Percentiles rank a stretch among this genome's conserved stretches.
phyloP scores from a whole-genome alignment of 2,888 invertebrate species.

The Hirtodrosophila confusa region DNA sequence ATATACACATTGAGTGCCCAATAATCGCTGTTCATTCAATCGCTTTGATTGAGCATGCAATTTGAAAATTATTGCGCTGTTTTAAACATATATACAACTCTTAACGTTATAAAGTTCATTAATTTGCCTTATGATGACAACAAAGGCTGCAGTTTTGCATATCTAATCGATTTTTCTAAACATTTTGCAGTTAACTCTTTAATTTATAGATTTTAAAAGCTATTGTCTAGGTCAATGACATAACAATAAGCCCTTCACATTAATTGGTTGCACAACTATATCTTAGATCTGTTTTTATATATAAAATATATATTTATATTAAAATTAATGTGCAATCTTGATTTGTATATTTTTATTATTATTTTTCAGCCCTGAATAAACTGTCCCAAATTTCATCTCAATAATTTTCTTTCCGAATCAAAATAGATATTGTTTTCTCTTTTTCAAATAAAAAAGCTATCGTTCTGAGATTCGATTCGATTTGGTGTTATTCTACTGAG shows the following conservation, averaged over 20 bases:
- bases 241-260: conserved; percentile 1
- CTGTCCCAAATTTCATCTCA: no score
- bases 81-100: neutral
- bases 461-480: no score
- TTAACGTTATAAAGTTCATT: conserved; percentile 13
- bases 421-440: no score
- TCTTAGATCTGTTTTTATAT: no score
- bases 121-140: conserved; percentile 23
- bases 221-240: conserved; percentile 21
- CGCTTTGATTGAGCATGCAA: conserved; percentile 44
- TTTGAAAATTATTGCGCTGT: conserved; percentile 17
- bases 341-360: no score
- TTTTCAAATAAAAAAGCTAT: no score
- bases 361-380: no score
- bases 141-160: conserved; percentile 22
- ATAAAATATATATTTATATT: no score
- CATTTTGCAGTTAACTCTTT: neutral
- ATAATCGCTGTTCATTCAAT: conserved; percentile 45
- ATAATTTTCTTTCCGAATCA: no score
- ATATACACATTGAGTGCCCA: conserved; percentile 17
- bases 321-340: no score
- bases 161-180: neutral
- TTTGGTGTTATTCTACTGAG: no score
- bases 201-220: conserved; percentile 10
- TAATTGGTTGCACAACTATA: no score